phyloP scores from a whole-genome alignment of 2,888 invertebrate species.

The Limnephilus marmoratus region DNA sequence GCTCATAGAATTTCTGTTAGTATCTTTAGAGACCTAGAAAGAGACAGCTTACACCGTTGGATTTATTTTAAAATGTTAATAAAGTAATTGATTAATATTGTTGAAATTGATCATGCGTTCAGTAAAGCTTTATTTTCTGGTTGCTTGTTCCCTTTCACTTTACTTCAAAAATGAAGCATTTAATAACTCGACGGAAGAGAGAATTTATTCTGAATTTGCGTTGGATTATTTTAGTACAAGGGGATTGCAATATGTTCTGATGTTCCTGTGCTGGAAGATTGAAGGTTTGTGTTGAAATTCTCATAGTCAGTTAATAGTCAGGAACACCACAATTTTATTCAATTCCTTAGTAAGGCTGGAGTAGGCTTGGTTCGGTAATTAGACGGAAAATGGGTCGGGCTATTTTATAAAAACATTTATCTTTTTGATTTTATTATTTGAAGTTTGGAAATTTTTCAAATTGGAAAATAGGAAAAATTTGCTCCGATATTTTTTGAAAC shows the following conservation, averaged over 20 bases:
- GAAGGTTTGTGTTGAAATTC: conserved; percentile 19
- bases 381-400: too few species aligned
- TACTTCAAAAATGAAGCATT: conserved; percentile 4
- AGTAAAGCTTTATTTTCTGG: neutral
- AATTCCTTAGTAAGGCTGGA: too few species aligned
- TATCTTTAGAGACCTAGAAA: neutral
- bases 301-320: too few species aligned
- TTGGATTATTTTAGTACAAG: conserved; percentile 59
- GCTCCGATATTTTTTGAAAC: too few species aligned
- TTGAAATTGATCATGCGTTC: neutral
- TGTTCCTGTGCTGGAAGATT: conserved; percentile 61
- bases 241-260: conserved; percentile 51
- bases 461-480: too few species aligned
- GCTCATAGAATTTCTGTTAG: neutral
- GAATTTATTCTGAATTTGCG: conserved; percentile 43
- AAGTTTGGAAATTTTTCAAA: too few species aligned
- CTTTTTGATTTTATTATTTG: too few species aligned
- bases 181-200: neutral
- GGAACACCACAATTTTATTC: too few species aligned
- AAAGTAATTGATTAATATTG: neutral
- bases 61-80: neutral
- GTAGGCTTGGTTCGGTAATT: too few species aligned
- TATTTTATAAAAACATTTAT: too few species aligned
- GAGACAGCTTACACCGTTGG: neutral
- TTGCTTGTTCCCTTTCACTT: neutral